Conservation (phyloP, 2,113 vertebrate species). For the Ibidorhyncha struthersii region DNA sequence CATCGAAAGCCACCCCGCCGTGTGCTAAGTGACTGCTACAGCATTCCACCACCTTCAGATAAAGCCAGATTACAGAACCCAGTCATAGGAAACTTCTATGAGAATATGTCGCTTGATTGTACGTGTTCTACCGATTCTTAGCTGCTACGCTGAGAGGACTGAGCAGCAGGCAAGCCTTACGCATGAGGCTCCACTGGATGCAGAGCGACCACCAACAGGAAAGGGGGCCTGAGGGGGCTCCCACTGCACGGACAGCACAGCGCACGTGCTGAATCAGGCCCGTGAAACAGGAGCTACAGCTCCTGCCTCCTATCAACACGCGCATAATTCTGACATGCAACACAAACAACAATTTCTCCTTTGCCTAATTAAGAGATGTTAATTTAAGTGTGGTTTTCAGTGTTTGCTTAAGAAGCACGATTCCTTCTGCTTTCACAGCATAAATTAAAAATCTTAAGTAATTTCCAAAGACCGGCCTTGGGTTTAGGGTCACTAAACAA, state of each 20-base stretch:
- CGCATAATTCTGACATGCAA: not conserved
- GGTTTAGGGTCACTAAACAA: not conserved
- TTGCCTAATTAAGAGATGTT: not conserved
- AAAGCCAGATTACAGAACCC: not conserved
- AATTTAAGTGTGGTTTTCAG: not conserved
- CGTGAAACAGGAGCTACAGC: not conserved
- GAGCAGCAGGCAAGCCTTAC: not conserved
- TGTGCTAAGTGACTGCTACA: not conserved
- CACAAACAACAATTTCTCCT: not conserved
- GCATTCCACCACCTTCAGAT: not conserved
- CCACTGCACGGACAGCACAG: not conserved
- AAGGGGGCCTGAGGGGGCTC: not conserved
- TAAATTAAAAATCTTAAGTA: not conserved
- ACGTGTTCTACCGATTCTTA: not conserved
- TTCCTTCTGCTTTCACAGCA: not conserved
- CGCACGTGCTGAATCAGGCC: not conserved
- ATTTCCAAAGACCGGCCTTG: not conserved
- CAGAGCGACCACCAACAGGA: not conserved
- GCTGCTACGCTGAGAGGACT: not conserved
- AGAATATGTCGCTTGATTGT: not conserved
- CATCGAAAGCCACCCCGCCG: accelerated
- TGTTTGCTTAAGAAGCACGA: not conserved
- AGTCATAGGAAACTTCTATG: not conserved
- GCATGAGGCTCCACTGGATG: not conserved
- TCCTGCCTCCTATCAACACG: not conserved